A percentile compares a stretch with the other conserved stretches of the same genome.
Conservation (phyloP, 2,888 invertebrate genomes). For the Entomobrya proxima region DNA sequence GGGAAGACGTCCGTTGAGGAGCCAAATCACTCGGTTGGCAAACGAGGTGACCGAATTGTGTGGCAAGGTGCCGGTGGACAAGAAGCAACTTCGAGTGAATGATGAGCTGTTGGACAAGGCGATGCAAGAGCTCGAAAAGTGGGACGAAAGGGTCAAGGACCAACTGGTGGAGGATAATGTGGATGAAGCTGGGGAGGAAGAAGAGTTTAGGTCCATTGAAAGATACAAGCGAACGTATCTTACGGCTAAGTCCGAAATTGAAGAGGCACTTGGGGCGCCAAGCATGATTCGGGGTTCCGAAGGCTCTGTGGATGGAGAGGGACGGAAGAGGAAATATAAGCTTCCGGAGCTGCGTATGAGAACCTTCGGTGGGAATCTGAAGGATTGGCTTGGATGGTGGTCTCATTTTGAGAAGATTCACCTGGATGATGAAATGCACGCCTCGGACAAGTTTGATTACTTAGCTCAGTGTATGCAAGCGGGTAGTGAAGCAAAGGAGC, state of each 20-base stretch:
- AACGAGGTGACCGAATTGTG: neutral
- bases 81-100: neutral
- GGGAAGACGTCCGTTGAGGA: neutral
- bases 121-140: neutral
- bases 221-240: neutral
- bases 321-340: neutral
- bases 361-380: neutral
- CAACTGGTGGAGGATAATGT: neutral
- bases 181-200: neutral
- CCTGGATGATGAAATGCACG: slow-evolving; percentile 60
- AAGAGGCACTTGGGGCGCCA: neutral
- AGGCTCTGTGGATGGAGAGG: neutral
- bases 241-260: neutral
- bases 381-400: too few relatives aligned
- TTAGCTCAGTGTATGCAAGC: slow-evolving; percentile 67
- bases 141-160: neutral
- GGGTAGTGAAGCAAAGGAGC: slow-evolving; percentile 71
- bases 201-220: neutral
- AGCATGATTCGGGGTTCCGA: neutral
- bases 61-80: neutral
- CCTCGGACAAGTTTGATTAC: slow-evolving; percentile 69
- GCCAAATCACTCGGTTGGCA: neutral
- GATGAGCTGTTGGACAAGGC: neutral
- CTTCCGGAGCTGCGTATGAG: neutral
- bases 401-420: slow-evolving; percentile 71